Conservation (phyloP, 1,140 invertebrate genomes). For the Eumaeus atala region DNA sequence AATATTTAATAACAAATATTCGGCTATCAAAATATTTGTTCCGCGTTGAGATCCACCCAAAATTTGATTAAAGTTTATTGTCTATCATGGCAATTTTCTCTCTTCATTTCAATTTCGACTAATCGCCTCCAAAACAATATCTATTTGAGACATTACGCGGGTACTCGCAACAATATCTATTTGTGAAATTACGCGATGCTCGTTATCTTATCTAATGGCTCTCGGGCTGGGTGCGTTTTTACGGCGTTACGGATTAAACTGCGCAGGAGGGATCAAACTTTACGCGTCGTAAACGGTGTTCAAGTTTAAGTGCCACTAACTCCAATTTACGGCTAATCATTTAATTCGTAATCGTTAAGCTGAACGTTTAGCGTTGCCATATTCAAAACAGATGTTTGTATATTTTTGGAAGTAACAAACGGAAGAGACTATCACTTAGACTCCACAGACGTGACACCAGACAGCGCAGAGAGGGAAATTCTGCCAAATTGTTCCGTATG, state of each 20-base stretch:
- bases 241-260: conserved; percentile 1
- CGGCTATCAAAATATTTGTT: too few relatives aligned
- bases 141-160: background rate
- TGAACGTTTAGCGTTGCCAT: conserved; percentile 11
- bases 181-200: background rate
- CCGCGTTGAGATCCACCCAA: too few relatives aligned
- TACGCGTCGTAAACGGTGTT: background rate
- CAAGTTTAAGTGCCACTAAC: background rate
- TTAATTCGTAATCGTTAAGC: background rate
- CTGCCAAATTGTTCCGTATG: too few relatives aligned
- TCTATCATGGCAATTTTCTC: background rate
- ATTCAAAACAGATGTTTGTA: background rate
- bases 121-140: background rate
- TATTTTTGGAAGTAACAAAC: background rate
- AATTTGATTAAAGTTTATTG: too few relatives aligned
- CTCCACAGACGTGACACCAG: too few relatives aligned
- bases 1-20: too few relatives aligned
- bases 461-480: too few relatives aligned
- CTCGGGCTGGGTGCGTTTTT: background rate
- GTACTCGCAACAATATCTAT: background rate
- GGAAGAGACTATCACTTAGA: too few relatives aligned
- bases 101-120: conserved; percentile 4
- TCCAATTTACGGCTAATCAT: background rate
- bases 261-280: background rate
- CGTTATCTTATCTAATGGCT: background rate